Percentiles rank a stretch among this genome's conserved stretches.
phyloP scores from a whole-genome alignment of 2,113 vertebrate species.

The Copsychus sechellarum region DNA sequence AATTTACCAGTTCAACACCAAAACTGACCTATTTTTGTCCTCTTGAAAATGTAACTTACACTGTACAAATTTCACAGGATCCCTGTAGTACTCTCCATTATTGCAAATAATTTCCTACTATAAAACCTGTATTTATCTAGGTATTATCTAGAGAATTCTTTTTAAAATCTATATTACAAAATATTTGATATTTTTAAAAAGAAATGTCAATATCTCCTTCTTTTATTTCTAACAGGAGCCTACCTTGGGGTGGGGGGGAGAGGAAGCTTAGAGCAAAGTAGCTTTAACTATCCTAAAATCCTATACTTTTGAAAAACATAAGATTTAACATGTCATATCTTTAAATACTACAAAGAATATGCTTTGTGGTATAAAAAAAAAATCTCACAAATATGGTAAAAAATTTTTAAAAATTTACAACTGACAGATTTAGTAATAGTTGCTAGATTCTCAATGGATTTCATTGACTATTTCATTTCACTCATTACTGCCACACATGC shows the following conservation, averaged over 20 bases:
- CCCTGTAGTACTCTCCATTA: neutral
- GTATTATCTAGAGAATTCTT: neutral
- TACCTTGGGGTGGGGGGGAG: neutral
- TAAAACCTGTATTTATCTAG: neutral
- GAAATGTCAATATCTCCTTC: neutral
- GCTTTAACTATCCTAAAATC: neutral
- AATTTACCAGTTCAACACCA: neutral
- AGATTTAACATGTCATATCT: neutral
- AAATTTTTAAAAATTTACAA: neutral
- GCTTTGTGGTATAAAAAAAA: neutral
- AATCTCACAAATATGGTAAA: neutral
- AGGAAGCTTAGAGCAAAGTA: neutral
- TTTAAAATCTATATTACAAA: neutral
- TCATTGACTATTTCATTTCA: neutral
- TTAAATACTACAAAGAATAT: neutral
- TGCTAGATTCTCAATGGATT: neutral
- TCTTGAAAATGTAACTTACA: neutral
- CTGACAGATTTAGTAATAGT: neutral
- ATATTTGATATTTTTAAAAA: neutral
- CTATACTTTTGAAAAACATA: neutral
- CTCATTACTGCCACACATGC: accelerated
- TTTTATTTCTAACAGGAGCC: neutral
- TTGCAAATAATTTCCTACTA: neutral
- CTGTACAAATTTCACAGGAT: neutral
- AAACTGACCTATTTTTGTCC: neutral